Evolutionary conservation across 1,140 invertebrate species (phyloP).

Genomic region (Atta cephalotes): DNA sequence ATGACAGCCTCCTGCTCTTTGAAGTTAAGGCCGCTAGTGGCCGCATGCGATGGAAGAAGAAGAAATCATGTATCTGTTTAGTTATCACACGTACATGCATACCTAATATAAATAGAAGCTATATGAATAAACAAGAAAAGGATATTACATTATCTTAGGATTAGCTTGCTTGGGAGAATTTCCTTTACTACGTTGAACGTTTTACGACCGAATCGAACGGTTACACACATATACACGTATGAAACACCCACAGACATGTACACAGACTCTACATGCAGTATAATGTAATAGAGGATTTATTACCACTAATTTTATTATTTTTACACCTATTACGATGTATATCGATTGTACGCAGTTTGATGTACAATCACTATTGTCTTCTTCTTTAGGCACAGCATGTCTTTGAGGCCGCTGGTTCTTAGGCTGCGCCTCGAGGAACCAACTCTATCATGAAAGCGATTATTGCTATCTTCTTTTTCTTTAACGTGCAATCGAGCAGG

Average conservation of each 20-base stretch:
- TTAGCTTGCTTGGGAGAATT: conserved; percentile 85
- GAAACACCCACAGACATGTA: conserved; percentile 42
- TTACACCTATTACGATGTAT: conserved; percentile 79
- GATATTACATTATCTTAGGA: conserved; percentile 86
- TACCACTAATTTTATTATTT: conserved; percentile 85
- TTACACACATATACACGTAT: conserved; percentile 66
- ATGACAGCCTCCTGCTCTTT: conserved; percentile 83
- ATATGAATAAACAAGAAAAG: conserved; percentile 78
- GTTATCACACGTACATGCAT: conserved; percentile 84
- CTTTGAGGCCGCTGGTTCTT: conserved; percentile 72
- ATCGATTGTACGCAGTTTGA: conserved; percentile 80
- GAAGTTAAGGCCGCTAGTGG: conserved; percentile 78
- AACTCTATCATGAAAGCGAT: conserved; percentile 4
- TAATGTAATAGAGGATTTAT: conserved; percentile 80
- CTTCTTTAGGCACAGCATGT: conserved; percentile 76
- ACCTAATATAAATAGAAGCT: conserved; percentile 86
- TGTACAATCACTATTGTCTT: conserved; percentile 81
- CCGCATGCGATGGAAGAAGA: conserved; percentile 62
- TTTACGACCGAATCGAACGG: conserved; percentile 70
- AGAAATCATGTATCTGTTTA: conserved; percentile 85
- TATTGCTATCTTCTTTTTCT: conserved; percentile 10
- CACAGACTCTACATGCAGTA: conserved; percentile 68
- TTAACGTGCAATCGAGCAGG: conserved; percentile 41
- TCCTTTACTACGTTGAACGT: conserved; percentile 81
- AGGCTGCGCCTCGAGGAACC: conserved; percentile 75